Evolutionary conservation across 2,797 vertebrate species (phyloP).

Genomic region (Phoebastria nigripes): DNA sequence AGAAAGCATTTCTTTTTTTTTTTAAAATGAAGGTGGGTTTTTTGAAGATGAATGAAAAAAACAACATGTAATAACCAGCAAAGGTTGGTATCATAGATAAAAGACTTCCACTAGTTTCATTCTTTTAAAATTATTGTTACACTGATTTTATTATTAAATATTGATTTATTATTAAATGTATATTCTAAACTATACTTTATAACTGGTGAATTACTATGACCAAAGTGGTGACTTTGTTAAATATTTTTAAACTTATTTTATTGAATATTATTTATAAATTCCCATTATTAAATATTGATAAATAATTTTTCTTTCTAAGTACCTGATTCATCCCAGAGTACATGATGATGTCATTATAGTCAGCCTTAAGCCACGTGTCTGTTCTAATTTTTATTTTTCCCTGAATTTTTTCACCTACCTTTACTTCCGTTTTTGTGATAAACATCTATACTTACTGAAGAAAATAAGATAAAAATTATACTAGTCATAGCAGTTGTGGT

Average conservation of each 20-base stretch:
- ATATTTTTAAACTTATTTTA: neutral
- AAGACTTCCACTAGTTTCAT: neutral
- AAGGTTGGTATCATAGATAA: neutral
- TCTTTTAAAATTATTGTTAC: neutral
- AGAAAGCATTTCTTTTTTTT: neutral
- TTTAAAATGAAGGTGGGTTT: neutral
- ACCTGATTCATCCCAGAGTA: neutral
- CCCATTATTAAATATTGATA: neutral
- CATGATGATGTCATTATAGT: neutral
- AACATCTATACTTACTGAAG: neutral
- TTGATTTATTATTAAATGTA: neutral
- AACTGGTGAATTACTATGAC: neutral
- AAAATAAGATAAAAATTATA: neutral
- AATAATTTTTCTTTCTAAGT: neutral
- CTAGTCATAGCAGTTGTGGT: neutral
- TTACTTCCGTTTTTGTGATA: neutral
- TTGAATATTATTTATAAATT: neutral
- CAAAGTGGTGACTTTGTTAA: neutral
- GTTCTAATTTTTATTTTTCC: neutral
- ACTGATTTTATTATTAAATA: neutral
- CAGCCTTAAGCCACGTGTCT: neutral
- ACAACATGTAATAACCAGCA: accelerated
- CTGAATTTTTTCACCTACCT: neutral
- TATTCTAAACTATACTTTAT: neutral
- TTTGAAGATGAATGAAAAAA: neutral